These are phyloP conservation scores for Caenorhabditis becei DNA, from an alignment of 2,888 invertebrate species.

Conservation along the genomic window DNA sequence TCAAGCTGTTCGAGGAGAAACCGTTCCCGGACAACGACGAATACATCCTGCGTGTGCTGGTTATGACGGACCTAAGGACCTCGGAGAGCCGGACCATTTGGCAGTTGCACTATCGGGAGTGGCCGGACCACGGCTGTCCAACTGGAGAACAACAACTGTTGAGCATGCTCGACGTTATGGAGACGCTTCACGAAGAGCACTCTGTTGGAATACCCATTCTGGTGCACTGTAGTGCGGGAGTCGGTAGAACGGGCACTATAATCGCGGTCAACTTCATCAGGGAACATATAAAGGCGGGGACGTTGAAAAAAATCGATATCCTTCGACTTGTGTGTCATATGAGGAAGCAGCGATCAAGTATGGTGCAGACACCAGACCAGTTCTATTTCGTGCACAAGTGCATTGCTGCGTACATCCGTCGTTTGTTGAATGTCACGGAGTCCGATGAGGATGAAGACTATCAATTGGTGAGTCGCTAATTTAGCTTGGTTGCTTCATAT, in stretches of 20 bases:
- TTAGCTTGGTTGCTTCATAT: not conserved
- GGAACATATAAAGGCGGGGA: slow-evolving; percentile 66
- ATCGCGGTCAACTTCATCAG: slow-evolving; percentile 75
- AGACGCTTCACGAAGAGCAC: slow-evolving; percentile 54
- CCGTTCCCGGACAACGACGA: slow-evolving; percentile 65
- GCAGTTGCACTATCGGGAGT: slow-evolving; percentile 78
- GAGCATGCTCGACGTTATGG: slow-evolving; percentile 77
- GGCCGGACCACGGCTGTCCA: slow-evolving; percentile 80
- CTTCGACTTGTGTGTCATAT: slow-evolving; percentile 70
- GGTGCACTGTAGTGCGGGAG: slow-evolving; percentile 79
- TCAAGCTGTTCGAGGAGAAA: slow-evolving; percentile 69
- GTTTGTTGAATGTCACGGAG: slow-evolving; percentile 59
- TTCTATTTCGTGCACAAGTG: slow-evolving; percentile 76
- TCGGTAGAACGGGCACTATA: slow-evolving; percentile 79
- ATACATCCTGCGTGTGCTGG: slow-evolving; percentile 69
- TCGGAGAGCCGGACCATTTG: slow-evolving; percentile 61
- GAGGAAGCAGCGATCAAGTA: slow-evolving; percentile 74
- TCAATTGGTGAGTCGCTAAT: not conserved
- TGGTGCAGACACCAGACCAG: slow-evolving; percentile 79
- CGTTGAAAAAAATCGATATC: slow-evolving; percentile 66
- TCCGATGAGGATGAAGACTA: slow-evolving; percentile 10
- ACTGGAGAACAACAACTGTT: slow-evolving; percentile 73
- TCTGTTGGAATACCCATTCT: slow-evolving; percentile 66
- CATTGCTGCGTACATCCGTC: slow-evolving; percentile 72
- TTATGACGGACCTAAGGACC: slow-evolving; percentile 64